Evolutionary conservation across 2,888 invertebrate species (phyloP).

Genomic region (Agonum fuliginosum): DNA sequence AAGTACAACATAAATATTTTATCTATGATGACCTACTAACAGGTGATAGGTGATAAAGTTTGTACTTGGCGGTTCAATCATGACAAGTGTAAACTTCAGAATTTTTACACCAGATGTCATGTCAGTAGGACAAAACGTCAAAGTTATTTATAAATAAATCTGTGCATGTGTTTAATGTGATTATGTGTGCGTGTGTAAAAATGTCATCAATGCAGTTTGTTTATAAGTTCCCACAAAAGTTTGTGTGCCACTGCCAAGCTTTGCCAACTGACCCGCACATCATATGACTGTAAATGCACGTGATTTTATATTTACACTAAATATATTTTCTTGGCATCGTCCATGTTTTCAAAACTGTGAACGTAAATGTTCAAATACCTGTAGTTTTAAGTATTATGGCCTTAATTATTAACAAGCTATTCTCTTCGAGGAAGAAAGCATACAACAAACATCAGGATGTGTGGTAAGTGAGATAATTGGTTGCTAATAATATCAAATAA

Average conservation of each 20-base stretch:
- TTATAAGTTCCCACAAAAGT: constrained; percentile 63
- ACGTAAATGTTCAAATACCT: constrained; percentile 56
- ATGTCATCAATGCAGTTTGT: constrained; percentile 62
- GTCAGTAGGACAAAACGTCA: constrained; percentile 57
- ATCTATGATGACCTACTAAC: not conserved
- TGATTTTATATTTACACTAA: constrained; percentile 70
- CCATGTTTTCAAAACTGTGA: constrained; percentile 57
- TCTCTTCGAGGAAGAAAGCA: constrained; percentile 77
- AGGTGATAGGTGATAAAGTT: not conserved
- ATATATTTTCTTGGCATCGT: constrained; percentile 65
- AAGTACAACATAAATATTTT: too few relatives aligned
- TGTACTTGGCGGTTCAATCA: constrained; percentile 17
- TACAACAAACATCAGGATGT: constrained; percentile 75
- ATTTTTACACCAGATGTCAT: constrained; percentile 57
- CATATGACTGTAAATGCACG: constrained; percentile 70
- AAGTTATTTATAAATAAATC: constrained; percentile 57
- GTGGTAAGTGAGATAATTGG: constrained; percentile 69
- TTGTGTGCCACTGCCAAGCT: constrained; percentile 65
- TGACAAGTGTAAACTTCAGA: not conserved
- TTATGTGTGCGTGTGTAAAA: constrained; percentile 50
- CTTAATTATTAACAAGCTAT: constrained; percentile 82
- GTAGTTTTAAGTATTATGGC: constrained; percentile 77
- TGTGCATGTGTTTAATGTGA: constrained; percentile 42
- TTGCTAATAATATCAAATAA: not conserved
- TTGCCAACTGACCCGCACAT: constrained; percentile 66